Conservation (phyloP, 2,888 invertebrate species). For the Tipula unca region DNA sequence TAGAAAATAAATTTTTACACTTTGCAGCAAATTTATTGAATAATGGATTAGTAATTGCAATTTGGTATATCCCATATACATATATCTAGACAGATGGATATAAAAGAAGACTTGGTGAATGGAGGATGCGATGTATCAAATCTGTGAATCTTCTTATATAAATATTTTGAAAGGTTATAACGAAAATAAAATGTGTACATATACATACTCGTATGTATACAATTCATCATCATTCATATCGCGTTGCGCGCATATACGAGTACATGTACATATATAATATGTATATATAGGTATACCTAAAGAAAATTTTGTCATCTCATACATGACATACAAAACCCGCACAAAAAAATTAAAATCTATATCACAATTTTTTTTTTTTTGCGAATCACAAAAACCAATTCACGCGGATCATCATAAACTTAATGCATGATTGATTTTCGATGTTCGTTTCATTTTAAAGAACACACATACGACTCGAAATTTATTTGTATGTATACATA, state of each 20-base stretch:
- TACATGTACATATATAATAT: no score
- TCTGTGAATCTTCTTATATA: neutral
- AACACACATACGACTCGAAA: neutral
- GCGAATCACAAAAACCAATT: neutral
- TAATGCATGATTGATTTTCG: neutral
- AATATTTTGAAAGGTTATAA: neutral
- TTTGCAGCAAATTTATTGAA: neutral
- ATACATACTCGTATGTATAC: neutral
- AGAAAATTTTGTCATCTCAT: neutral
- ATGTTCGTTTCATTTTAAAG: neutral
- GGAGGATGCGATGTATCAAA: neutral
- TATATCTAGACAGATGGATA: neutral
- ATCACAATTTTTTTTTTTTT: neutral
- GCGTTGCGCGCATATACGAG: neutral
- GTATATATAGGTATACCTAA: no score
- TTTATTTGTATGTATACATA: neutral
- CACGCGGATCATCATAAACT: conserved; percentile 8
- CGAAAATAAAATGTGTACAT: neutral
- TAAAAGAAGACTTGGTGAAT: neutral
- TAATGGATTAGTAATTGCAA: conserved; percentile 8
- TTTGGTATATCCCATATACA: neutral
- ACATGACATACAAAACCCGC: neutral
- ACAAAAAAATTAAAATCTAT: neutral
- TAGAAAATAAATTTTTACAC: neutral
- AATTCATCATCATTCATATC: neutral